phyloP scores from a whole-genome alignment of 2,888 invertebrate species.

The Mamestra brassicae region DNA sequence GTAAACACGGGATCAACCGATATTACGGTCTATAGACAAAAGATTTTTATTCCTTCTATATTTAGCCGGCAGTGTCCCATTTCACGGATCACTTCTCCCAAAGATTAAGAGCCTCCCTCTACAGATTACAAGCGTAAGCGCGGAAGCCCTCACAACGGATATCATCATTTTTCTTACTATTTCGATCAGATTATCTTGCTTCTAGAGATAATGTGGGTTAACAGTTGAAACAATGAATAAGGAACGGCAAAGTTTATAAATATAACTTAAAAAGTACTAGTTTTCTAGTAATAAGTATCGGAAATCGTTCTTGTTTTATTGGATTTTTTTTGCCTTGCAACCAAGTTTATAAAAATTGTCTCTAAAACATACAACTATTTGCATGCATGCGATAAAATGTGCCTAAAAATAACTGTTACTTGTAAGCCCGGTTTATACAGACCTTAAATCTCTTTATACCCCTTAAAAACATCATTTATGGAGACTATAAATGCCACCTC shows the following conservation, averaged over 20 bases:
- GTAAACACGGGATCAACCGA: neutral
- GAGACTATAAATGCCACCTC: neutral
- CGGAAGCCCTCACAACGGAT: slow-evolving; percentile 11
- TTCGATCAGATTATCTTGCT: slow-evolving; percentile 19
- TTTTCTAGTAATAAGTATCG: too few relatives aligned
- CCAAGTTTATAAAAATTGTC: too few relatives aligned
- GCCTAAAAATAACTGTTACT: too few relatives aligned
- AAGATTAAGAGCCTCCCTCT: slow-evolving; percentile 47
- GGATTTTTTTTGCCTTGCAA: too few relatives aligned
- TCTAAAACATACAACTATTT: too few relatives aligned
- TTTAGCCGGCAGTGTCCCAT: slow-evolving; percentile 39
- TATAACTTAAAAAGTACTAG: too few relatives aligned
- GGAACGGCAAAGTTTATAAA: too few relatives aligned
- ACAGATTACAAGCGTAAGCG: slow-evolving; percentile 47
- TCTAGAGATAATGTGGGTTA: neutral
- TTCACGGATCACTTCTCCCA: slow-evolving; percentile 50
- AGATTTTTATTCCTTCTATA: slow-evolving; percentile 23
- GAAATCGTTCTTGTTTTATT: too few relatives aligned
- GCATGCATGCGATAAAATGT: too few relatives aligned
- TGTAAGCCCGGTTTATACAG: too few relatives aligned
- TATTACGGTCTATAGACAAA: slow-evolving; percentile 24
- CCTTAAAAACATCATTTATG: neutral
- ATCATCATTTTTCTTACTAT: slow-evolving; percentile 34
- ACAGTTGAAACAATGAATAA: too few relatives aligned
- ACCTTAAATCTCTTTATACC: neutral